Percentiles rank a stretch among this genome's conserved stretches.
phyloP scores from a whole-genome alignment of 2,113 vertebrate species.

The Caranx melampygus region DNA sequence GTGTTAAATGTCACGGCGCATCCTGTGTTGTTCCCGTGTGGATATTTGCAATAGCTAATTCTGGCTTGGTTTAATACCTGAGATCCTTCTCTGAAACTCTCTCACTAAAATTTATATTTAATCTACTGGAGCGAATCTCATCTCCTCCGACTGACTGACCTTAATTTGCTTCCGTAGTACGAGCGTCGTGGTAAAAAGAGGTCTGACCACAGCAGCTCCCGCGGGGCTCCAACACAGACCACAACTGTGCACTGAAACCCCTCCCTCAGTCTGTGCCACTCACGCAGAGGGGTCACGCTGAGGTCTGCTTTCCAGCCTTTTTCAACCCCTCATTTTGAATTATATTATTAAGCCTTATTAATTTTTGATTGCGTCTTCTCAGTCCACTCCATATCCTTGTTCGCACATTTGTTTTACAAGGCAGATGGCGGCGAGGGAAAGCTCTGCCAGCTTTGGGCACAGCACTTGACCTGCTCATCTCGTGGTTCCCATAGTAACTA shows the following conservation, averaged over 20 bases:
- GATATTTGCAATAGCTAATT: background rate
- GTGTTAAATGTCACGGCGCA: background rate
- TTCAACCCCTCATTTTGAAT: background rate
- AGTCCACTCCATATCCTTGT: constrained; percentile 14
- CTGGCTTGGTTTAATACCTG: background rate
- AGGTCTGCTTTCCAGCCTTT: background rate
- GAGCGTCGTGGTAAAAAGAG: constrained; percentile 17
- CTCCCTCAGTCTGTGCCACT: background rate
- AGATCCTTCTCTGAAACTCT: background rate
- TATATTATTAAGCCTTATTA: background rate
- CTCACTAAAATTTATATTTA: constrained; percentile 23
- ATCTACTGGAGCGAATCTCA: background rate
- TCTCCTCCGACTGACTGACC: constrained; percentile 18
- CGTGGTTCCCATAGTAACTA: constrained; percentile 69
- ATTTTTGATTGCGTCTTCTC: background rate
- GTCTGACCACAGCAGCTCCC: constrained; percentile 48
- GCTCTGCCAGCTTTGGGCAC: constrained; percentile 57
- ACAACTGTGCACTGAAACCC: constrained; percentile 5
- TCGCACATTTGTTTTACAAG: constrained; percentile 52
- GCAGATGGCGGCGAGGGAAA: constrained; percentile 74
- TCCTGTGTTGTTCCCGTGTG: background rate
- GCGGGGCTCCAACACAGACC: constrained; percentile 17
- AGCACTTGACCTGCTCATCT: constrained; percentile 63
- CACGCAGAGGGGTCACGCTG: background rate
- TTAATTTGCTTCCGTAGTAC: constrained; percentile 48